Base-by-base conservation (phyloP, 2,888 invertebrate genomes). In the Dryobotodes eremita region DNA sequence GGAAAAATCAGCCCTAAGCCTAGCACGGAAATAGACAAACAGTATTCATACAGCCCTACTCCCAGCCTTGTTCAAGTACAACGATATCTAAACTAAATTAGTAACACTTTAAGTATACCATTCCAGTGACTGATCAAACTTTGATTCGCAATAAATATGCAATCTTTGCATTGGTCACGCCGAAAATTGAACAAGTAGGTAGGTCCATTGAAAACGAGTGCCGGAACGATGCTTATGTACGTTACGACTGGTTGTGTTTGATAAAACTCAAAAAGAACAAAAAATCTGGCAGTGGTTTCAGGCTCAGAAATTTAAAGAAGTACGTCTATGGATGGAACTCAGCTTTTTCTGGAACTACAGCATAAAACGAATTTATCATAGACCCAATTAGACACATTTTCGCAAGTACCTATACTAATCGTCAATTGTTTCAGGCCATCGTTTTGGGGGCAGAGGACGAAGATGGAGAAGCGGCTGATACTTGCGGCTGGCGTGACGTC, bases 371-470 rank as follows among this genome's bases (percentile, higher is more conserved):
- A n/a, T 26, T 36, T 26, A 55, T 20, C 26, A 23, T 10, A 26
- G 6, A 48, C 26, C 17, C 5, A 48, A 42, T 15, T 10, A 15
- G 0, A n/a, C 20, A 23, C 1, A n/a, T 20, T 42, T 76, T n/a
- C 15, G 4, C 13, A 59, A 36, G 8, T n/a, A n/a, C 1, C 31
- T 36, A 71, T 80, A 36, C 50, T 72, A 55, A 75, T 71, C 46
- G 20, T 42, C 42, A 46, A 74, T 50, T 79, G 80, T 71, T 90
- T 1, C 92, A 96, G 96, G 87, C 94, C 95, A 66, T 93, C 96
- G 53, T 96, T 93, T 88, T 96, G 96, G 96, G 94, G 92, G 72
- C 94, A 95, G 85, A 91, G 96, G 80, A 95, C 95, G 42, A 90
- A 91, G 88, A 87, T 96, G 92, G 96, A 96, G 91, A 96, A 96